phyloP scores from a whole-genome alignment of 2,888 invertebrate species.

The Dendrolimus houi region DNA sequence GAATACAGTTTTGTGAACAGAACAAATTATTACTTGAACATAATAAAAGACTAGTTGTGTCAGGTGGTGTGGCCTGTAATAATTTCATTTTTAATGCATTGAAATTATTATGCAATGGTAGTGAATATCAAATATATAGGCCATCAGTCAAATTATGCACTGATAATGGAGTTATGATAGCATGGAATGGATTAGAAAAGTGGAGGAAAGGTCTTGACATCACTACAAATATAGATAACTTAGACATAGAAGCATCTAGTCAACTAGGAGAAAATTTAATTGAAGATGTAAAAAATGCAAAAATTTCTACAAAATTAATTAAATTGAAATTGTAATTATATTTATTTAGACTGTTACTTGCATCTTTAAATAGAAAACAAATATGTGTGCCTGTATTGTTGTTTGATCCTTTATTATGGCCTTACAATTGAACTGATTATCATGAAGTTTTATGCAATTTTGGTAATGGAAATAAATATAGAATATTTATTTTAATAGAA shows the following conservation, averaged over 20 bases:
- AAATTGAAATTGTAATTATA: constrained; percentile 36
- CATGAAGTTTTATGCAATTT: too few species aligned
- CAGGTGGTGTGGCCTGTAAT: constrained; percentile 98
- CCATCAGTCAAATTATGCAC: constrained; percentile 93
- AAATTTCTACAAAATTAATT: constrained; percentile 62
- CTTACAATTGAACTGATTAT: too few species aligned
- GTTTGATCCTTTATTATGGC: too few species aligned
- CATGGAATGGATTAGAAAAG: constrained; percentile 97
- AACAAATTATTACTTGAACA: constrained; percentile 79
- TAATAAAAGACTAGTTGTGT: constrained; percentile 84
- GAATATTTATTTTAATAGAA: too few species aligned
- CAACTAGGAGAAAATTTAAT: constrained; percentile 80
- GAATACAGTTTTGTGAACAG: constrained; percentile 83
- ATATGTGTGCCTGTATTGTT: too few species aligned
- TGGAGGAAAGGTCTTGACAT: constrained; percentile 74
- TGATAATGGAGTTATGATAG: constrained; percentile 99
- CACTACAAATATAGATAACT: constrained; percentile 73
- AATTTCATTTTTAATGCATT: constrained; percentile 85
- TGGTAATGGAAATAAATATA: too few species aligned
- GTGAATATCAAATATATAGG: constrained; percentile 80
- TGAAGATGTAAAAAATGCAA: constrained; percentile 70
- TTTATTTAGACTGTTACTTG: too few species aligned
- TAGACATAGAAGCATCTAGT: constrained; percentile 79
- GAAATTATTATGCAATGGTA: constrained; percentile 79
- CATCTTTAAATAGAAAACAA: too few species aligned